Evolutionary conservation across 2,113 vertebrate genomes (phyloP), one percentile per base, ranked within the genome.

Genomic region (Panthera leo): DNA sequence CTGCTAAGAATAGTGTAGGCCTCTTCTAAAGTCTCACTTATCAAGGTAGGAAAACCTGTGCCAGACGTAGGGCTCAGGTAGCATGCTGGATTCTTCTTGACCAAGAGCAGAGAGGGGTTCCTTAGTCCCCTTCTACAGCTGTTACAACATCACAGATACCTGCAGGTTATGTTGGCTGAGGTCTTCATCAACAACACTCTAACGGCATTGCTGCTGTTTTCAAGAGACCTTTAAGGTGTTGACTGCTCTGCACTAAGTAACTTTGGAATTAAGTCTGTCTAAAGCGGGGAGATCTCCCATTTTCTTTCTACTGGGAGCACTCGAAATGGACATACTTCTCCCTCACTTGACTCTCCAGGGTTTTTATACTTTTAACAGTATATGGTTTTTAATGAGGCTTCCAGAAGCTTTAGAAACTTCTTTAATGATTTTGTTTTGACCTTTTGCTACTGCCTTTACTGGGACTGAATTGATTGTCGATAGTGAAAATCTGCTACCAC

Each of bases 371-470:
- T 73, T 75, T 91, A 92, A 73, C 80, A 89, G 91, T 80, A 93
- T 91, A 36, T 87, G 25, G 67, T 94, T 96, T 97, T 95, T 98
- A 98, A 97, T 95, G 97, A 97, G 97, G 78, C 94, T 93, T 90
- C 71, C 78, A 61, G 82, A 97, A 93, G 95, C 93, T 93, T 96
- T 87, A 85, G 91, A 89, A 96, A 91, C 88, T 86, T 95, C 67
- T 95, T 39, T 87, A 97, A 95, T 97, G 96, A 93, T 94, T 96
- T 88, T 94, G 91, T 97, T 98, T 97, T 94, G 93, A 97, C 91
- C 95, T 93, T 96, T 95, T 75, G 42, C 85, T 92, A 3, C 95
- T 70, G 29, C 93, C 89, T 94, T 95, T 83, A 67, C 76, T 93
- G 73, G 51, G 53, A 93, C 58, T 31, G 67, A 93, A 79, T 75